Base-by-base conservation (phyloP, 2,113 vertebrate genomes). In the Sinocyclocheilus anshuiensis region DNA sequence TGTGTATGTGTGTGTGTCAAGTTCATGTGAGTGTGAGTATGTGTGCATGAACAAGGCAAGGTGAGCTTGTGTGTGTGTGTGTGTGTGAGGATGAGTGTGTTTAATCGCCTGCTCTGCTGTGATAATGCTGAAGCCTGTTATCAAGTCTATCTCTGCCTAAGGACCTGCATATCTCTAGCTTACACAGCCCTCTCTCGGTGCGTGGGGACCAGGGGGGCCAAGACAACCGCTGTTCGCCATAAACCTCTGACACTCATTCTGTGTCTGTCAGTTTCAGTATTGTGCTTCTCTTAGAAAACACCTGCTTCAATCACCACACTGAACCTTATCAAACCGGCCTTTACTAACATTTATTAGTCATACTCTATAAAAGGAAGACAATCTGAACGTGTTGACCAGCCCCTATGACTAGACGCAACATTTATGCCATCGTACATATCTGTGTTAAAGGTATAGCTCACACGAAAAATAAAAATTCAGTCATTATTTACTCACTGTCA, bases 131-230 rank as follows among this genome's bases (percentile, higher is more conserved):
- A 86, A 89, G 90, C 91, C 84, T 77, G 61, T 92, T 94, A 95
- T 95, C 94, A 91, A 90, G 91, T 90, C 85, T 91, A 95, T 94
- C 93, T 81, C 87, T 89, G 93, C 92, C 91, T 92, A 92, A 93
- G 92, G 94, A 92, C 91, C 93, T 94, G 93, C 93, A 94, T 94
- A 92, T 95, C 94, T 93, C 92, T 89, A 93, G 92, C 94, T 94
- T 94, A 94, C 94, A 94, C 90, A 91, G 92, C 92, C 89, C 90
- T 89, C 75, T 88, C 91, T 88, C 87, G 15, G 78, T 81, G 84
- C 65, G 33, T 36, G 53, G 86, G 74, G 81, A 77, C 39, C 71
- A 79, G 86, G 83, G 77, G 72, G 81, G 84, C 78, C 82, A 69
- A 85, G 83, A 89, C 72, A 78, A 87, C 72, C 79, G 81, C 36